A percentile compares a stretch with the other conserved stretches of the same genome.
These are phyloP conservation scores for Myotis yumanensis DNA, from an alignment of 2,113 vertebrate genomes.

Conservation along the genomic window DNA sequence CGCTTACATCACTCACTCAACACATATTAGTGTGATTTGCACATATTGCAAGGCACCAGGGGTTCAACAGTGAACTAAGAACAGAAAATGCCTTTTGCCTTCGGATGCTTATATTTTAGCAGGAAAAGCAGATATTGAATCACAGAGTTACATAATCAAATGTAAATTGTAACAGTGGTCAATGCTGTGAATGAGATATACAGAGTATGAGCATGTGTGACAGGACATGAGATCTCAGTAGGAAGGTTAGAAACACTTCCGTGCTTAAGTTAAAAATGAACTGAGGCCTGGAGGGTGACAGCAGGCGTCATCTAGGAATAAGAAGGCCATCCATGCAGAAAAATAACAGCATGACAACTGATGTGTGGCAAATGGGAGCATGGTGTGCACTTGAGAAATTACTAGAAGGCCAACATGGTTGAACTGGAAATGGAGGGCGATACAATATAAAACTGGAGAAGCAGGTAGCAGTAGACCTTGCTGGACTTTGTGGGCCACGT, in stretches of 20 bases:
- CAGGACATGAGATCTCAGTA: not conserved
- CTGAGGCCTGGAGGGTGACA: not conserved
- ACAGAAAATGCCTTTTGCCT: not conserved
- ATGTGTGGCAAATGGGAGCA: not conserved
- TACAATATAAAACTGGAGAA: not conserved
- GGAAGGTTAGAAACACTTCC: not conserved
- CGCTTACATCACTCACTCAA: not conserved
- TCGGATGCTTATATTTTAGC: not conserved
- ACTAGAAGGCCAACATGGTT: not conserved
- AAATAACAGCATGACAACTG: not conserved
- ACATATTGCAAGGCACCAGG: not conserved
- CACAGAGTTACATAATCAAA: not conserved
- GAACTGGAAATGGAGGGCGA: not conserved
- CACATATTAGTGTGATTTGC: not conserved
- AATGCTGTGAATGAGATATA: not conserved
- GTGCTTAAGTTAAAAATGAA: not conserved
- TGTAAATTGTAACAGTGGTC: not conserved
- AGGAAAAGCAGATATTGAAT: not conserved
- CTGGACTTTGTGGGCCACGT: not conserved
- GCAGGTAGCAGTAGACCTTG: not conserved
- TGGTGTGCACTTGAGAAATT: not conserved
- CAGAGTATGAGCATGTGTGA: not conserved
- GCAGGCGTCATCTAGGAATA: not conserved
- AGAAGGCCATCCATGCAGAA: not conserved
- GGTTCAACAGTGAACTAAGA: not conserved